Conservation (phyloP, 2,113 vertebrate genomes). For the Anseranas semipalmata region DNA sequence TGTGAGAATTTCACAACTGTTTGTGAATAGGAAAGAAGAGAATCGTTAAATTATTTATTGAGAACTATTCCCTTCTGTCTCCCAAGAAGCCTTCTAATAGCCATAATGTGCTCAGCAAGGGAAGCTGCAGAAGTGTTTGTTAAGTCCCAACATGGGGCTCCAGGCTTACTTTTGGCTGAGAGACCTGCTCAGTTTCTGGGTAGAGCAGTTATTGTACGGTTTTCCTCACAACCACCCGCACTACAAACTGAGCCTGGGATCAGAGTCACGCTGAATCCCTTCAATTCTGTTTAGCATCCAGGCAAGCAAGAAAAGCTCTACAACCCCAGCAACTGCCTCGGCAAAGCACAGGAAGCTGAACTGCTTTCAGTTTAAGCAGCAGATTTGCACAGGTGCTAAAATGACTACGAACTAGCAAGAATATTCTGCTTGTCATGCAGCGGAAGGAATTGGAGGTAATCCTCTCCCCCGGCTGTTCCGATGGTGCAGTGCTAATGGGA, state of each 20-base stretch:
- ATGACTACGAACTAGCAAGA: not conserved
- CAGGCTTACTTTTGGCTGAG: not conserved
- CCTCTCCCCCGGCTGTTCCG: not conserved
- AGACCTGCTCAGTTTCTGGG: not conserved
- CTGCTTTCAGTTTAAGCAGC: not conserved
- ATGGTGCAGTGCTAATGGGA: not conserved
- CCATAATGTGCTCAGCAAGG: not conserved
- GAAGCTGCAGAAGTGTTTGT: not conserved
- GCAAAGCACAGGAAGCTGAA: not conserved
- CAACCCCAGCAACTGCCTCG: not conserved
- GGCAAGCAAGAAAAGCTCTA: not conserved
- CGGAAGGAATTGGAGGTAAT: not conserved
- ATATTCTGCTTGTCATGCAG: not conserved
- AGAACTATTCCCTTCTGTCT: not conserved
- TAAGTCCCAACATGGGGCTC: not conserved
- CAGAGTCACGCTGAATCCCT: not conserved
- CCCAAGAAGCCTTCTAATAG: not conserved
- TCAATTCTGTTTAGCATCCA: not conserved
- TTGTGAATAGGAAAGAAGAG: not conserved
- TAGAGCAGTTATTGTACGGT: not conserved
- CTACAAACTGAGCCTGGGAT: not conserved
- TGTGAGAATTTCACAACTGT: conserved; percentile 1
- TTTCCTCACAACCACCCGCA: not conserved
- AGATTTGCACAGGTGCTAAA: not conserved
- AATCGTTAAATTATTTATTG: conserved; percentile 12